These are phyloP conservation scores for Nyctereutes procyonoides DNA, from an alignment of 2,113 vertebrate species.

Conservation along the genomic window DNA sequence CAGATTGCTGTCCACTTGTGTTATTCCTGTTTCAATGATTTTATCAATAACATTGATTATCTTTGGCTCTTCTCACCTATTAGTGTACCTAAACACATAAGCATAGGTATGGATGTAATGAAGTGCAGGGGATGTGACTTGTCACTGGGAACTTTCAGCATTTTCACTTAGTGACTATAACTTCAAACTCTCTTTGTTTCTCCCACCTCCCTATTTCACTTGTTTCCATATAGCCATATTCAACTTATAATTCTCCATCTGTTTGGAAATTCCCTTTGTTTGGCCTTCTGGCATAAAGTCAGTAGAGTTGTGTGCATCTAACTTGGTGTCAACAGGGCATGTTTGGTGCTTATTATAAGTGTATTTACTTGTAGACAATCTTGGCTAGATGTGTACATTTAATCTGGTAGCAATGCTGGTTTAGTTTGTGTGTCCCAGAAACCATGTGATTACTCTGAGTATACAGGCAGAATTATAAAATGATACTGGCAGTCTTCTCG, in stretches of 20 bases:
- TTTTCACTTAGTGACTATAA: constrained; percentile 20
- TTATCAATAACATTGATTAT: constrained; percentile 47
- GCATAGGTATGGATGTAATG: background rate
- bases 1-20: background rate
- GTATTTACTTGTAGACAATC: background rate
- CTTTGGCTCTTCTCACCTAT: background rate
- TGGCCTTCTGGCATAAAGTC: background rate
- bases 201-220: background rate
- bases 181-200: background rate
- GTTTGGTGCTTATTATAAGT: background rate
- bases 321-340: background rate
- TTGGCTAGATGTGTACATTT: background rate
- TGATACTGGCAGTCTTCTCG: background rate
- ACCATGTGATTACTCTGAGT: background rate
- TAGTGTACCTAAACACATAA: background rate
- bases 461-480: background rate
- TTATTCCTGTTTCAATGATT: constrained; percentile 22
- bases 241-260: background rate
- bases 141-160: background rate
- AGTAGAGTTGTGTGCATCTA: background rate
- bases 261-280: constrained; percentile 35
- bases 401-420: background rate
- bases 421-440: background rate
- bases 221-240: background rate
- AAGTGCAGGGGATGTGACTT: background rate